phyloP scores from a whole-genome alignment of 2,797 vertebrate genomes.

The Dallia pectoralis region DNA sequence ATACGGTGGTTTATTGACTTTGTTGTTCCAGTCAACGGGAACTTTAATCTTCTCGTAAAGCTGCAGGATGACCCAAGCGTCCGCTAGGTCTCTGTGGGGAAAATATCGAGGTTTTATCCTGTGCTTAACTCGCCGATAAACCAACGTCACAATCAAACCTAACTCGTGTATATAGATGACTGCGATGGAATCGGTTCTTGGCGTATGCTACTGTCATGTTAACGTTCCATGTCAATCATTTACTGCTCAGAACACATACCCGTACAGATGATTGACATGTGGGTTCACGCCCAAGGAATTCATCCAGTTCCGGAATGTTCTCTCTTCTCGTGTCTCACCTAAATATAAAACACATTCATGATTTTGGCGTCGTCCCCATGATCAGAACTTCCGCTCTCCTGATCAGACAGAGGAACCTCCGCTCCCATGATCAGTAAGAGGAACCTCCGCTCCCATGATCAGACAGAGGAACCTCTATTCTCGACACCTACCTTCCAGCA shows the following conservation, averaged over 20 bases:
- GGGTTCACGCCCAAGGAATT: conserved; percentile 94
- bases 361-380: too few relatives aligned
- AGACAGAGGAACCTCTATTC: conserved; percentile 2
- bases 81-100: conserved; percentile 81
- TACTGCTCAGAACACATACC: conserved; percentile 66
- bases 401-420: neutral
- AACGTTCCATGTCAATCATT: neutral
- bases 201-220: neutral
- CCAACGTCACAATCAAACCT: neutral
- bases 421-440: conserved; percentile 31
- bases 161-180: neutral
- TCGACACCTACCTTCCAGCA: conserved; percentile 79
- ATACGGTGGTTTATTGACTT: conserved; percentile 92
- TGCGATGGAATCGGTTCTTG: neutral
- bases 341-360: neutral
- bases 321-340: conserved; percentile 95
- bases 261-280: conserved; percentile 89
- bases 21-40: conserved; percentile 91
- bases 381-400: too few relatives aligned
- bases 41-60: conserved; percentile 93
- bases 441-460: neutral
- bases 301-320: conserved; percentile 99
- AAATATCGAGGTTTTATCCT: neutral
- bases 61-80: conserved; percentile 92
- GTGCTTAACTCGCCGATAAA: neutral